A percentile compares a stretch with the other conserved stretches of the same genome.
phyloP scores from a whole-genome alignment of 2,113 vertebrate genomes.

The Thamnaconus septentrionalis region DNA sequence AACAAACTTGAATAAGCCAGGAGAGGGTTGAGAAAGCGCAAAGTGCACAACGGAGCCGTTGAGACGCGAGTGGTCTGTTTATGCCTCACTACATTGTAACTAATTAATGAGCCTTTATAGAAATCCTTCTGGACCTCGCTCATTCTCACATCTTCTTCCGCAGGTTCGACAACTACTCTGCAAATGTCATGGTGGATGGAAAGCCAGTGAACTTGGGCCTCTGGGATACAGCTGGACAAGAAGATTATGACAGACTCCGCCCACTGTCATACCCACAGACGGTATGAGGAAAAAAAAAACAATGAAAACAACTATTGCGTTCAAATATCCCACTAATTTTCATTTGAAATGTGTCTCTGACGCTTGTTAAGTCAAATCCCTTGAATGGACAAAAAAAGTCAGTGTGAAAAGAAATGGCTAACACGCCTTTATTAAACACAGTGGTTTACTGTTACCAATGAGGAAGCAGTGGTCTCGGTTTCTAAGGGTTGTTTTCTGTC shows the following conservation, averaged over 20 bases:
- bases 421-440: too few relatives aligned
- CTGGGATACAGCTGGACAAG: slow-evolving; percentile 97
- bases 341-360: not conserved
- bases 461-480: slow-evolving; percentile 18
- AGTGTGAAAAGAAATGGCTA: not conserved
- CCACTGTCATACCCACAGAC: slow-evolving; percentile 97
- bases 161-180: slow-evolving; percentile 98
- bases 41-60: not conserved
- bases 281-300: slow-evolving; percentile 68
- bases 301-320: not conserved
- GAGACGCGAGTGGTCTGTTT: not conserved
- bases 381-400: slow-evolving; percentile 14
- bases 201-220: slow-evolving; percentile 96
- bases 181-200: slow-evolving; percentile 99
- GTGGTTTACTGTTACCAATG: slow-evolving; percentile 7
- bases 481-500: slow-evolving; percentile 49
- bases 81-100: too few relatives aligned
- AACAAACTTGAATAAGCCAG: not conserved
- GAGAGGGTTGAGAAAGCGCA: not conserved
- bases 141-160: not conserved
- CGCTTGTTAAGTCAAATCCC: not conserved
- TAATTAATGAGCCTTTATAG: not conserved
- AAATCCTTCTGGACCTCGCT: not conserved
- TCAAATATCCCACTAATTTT: slow-evolving; percentile 5
- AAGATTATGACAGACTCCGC: slow-evolving; percentile 95